These are phyloP conservation scores for Theonella swinhoei DNA, from an alignment of 37 sponge, comb jelly and placozoan species.

Conservation along the genomic window DNA sequence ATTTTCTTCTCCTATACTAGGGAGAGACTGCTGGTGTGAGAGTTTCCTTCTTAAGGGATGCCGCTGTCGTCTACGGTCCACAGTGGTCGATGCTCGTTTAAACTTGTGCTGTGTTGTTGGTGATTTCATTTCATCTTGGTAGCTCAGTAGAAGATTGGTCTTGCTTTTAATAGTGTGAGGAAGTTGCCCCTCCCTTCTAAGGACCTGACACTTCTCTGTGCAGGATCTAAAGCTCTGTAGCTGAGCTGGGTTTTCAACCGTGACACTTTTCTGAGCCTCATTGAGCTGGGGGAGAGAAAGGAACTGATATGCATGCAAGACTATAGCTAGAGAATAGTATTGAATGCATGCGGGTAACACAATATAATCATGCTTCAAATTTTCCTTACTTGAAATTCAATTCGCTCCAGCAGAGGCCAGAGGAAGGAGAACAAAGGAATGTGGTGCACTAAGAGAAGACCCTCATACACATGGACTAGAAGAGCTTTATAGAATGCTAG, in stretches of 20 bases:
- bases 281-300: constrained; percentile 4
- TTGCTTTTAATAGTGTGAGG: not conserved
- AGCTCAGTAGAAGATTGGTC: not conserved
- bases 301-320: too few relatives aligned
- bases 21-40: not conserved
- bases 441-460: constrained; percentile 26
- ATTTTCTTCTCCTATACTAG: not conserved
- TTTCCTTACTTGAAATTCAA: constrained; percentile 36
- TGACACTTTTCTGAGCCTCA: constrained; percentile 11
- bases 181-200: not conserved
- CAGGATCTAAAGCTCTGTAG: not conserved
- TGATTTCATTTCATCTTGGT: not conserved
- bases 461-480: constrained; percentile 26
- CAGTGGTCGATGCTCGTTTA: not conserved
- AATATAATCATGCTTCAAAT: not conserved
- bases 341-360: not conserved
- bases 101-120: not conserved
- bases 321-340: not conserved
- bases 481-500: constrained; percentile 18
- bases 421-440: constrained; percentile 44
- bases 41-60: not conserved
- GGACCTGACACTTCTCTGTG: constrained; percentile 25
- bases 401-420: constrained; percentile 26
- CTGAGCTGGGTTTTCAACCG: constrained; percentile 25
- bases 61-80: not conserved